A percentile compares a stretch with the other conserved stretches of the same genome.
These are phyloP conservation scores for Drosophila paramelanica DNA, from an alignment of 2,888 invertebrate species.

Conservation along the genomic window DNA sequence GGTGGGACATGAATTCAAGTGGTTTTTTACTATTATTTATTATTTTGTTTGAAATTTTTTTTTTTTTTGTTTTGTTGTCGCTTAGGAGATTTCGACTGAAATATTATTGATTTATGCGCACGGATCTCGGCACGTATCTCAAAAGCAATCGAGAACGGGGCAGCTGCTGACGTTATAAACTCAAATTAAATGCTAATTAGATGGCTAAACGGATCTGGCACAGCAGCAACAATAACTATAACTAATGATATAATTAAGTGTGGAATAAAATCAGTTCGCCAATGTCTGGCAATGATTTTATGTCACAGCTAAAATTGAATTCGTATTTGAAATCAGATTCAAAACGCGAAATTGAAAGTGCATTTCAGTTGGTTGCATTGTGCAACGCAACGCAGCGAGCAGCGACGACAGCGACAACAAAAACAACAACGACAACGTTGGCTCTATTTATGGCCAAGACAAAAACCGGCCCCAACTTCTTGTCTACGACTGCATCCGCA, in stretches of 20 bases:
- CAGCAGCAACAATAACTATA: constrained; percentile 28
- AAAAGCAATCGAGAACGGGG: constrained; percentile 36
- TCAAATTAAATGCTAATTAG: constrained; percentile 71
- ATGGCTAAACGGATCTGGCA: constrained; percentile 66
- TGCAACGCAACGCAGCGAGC: constrained; percentile 65
- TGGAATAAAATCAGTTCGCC: constrained; percentile 36
- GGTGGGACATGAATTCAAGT: constrained; percentile 38
- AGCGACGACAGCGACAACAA: constrained; percentile 16
- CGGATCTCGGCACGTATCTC: constrained; percentile 57
- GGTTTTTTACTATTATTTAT: constrained; percentile 13
- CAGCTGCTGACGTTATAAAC: constrained; percentile 39
- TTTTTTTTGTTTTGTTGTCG: constrained; percentile 2
- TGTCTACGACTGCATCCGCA: constrained; percentile 71
- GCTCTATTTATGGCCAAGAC: constrained; percentile 73
- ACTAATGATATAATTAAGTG: constrained; percentile 64
- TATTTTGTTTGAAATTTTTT: not conserved
- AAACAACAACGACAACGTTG: constrained; percentile 36
- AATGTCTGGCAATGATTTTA: constrained; percentile 30
- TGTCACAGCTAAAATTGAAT: constrained; percentile 35
- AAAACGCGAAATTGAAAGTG: constrained; percentile 63
- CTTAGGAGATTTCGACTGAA: constrained; percentile 38
- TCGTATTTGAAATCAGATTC: constrained; percentile 30
- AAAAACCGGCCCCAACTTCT: constrained; percentile 76
- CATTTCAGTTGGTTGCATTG: constrained; percentile 61
- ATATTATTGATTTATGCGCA: constrained; percentile 74